A percentile compares a stretch with the other conserved stretches of the same genome.
Evolutionary conservation across 2,888 invertebrate species (phyloP).

Genomic region (Andrena dorsata): DNA sequence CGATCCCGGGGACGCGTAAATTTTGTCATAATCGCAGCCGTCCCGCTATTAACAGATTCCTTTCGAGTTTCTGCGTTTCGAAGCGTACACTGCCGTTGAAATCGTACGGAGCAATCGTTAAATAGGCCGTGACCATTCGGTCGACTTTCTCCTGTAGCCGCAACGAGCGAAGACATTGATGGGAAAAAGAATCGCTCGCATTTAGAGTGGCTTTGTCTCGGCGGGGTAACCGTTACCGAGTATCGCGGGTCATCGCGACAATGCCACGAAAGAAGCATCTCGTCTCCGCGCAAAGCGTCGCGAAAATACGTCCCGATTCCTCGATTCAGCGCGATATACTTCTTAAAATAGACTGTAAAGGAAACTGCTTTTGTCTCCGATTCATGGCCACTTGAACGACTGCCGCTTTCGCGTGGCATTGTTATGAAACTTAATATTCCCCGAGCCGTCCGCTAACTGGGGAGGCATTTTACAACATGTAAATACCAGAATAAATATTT

Average conservation of each 20-base stretch:
- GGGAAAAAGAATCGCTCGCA: constrained; percentile 45
- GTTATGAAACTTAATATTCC: constrained; percentile 8
- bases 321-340: not conserved
- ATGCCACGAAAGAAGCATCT: constrained; percentile 34
- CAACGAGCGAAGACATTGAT: constrained; percentile 68
- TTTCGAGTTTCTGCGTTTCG: constrained; percentile 29
- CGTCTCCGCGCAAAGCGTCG: not conserved
- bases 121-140: constrained; percentile 81
- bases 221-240: not conserved
- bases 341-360: constrained; percentile 41
- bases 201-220: constrained; percentile 48
- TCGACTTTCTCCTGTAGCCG: constrained; percentile 79
- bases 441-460: not conserved
- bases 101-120: constrained; percentile 70
- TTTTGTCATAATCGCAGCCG: too few relatives aligned
- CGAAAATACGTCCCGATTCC: not conserved
- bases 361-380: constrained; percentile 15
- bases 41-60: not conserved
- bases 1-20: too few relatives aligned
- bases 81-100: constrained; percentile 55
- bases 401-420: not conserved
- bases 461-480: not conserved
- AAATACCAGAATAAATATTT: not conserved
- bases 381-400: not conserved
- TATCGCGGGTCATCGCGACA: constrained; percentile 18